These are phyloP conservation scores for Drosophila lacteicornis DNA, from an alignment of 1,140 invertebrate species.

Conservation along the genomic window DNA sequence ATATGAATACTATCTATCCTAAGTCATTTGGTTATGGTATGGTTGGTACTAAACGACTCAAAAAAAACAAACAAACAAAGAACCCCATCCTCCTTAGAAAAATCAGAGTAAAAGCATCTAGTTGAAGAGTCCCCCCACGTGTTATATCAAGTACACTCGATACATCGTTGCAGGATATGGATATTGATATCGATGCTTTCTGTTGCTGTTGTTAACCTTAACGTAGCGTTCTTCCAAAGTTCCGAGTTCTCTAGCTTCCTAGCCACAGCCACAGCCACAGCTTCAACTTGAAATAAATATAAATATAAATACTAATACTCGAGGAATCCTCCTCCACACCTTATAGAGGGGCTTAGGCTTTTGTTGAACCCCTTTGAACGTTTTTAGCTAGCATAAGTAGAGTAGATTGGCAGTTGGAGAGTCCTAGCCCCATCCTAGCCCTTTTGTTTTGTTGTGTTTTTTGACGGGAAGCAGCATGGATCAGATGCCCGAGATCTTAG, in stretches of 20 bases:
- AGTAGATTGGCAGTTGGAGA: constrained; percentile 38
- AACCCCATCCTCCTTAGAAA: constrained; percentile 18
- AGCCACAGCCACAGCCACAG: constrained; percentile 19
- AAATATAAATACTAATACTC: constrained; percentile 40
- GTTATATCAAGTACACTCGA: constrained; percentile 66
- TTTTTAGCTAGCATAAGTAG: constrained; percentile 51
- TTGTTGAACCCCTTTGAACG: constrained; percentile 33
- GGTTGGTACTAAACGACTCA: constrained; percentile 46
- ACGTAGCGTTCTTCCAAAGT: constrained; percentile 72
- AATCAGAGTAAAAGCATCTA: constrained; percentile 34
- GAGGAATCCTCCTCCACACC: constrained; percentile 8
- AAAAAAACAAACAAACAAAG: constrained; percentile 13
- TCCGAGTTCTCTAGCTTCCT: constrained; percentile 45
- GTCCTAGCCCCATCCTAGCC: constrained; percentile 15
- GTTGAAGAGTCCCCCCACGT: constrained; percentile 49
- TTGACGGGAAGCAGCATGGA: constrained; percentile 31
- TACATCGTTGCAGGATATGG: constrained; percentile 22
- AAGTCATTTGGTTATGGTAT: constrained; percentile 74
- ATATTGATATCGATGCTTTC: constrained; percentile 22
- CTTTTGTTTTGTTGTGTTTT: constrained; percentile 26
- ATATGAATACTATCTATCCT: constrained; percentile 50
- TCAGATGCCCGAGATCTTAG: constrained; percentile 31
- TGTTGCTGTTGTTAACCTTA: constrained; percentile 45
- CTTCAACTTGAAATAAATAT: neutral
- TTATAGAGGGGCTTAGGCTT: constrained; percentile 40